Percentiles rank a stretch among this genome's conserved stretches.
Conservation (phyloP, 2,797 vertebrate genomes). For the Myripristis murdjan region DNA sequence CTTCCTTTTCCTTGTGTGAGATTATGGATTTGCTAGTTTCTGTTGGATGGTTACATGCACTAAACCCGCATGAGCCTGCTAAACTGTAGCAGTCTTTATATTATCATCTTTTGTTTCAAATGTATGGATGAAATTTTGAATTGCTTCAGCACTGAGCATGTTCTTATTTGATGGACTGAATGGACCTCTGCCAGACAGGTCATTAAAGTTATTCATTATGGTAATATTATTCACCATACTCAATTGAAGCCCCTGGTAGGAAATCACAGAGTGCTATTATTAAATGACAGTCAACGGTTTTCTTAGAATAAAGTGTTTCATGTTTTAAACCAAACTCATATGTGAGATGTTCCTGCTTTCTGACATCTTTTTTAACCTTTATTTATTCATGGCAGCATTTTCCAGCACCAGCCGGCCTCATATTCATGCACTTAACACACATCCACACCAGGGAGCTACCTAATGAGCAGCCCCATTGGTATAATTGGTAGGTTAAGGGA, state of each 20-base stretch:
- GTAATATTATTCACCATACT: conserved; percentile 34
- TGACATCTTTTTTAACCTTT: neutral
- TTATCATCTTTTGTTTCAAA: conserved; percentile 6
- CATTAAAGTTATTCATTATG: conserved; percentile 48
- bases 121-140: conserved; percentile 10
- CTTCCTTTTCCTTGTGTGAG: conserved; percentile 9
- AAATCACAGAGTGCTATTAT: conserved; percentile 24
- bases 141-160: conserved; percentile 15
- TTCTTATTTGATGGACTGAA: conserved; percentile 49
- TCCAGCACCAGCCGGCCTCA: conserved; percentile 6
- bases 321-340: conserved; percentile 6
- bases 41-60: neutral
- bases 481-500: neutral
- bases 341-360: neutral
- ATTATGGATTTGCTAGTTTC: conserved; percentile 24
- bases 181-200: conserved; percentile 49
- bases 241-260: conserved; percentile 26
- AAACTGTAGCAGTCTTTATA: neutral
- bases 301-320: conserved; percentile 8
- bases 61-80: neutral
- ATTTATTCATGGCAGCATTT: neutral
- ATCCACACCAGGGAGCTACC: conserved; percentile 2
- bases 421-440: conserved; percentile 15
- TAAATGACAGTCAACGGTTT: conserved; percentile 20
- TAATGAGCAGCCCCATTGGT: conserved; percentile 39